phyloP scores from a whole-genome alignment of 2,888 invertebrate species.

The Aphrophora alni region DNA sequence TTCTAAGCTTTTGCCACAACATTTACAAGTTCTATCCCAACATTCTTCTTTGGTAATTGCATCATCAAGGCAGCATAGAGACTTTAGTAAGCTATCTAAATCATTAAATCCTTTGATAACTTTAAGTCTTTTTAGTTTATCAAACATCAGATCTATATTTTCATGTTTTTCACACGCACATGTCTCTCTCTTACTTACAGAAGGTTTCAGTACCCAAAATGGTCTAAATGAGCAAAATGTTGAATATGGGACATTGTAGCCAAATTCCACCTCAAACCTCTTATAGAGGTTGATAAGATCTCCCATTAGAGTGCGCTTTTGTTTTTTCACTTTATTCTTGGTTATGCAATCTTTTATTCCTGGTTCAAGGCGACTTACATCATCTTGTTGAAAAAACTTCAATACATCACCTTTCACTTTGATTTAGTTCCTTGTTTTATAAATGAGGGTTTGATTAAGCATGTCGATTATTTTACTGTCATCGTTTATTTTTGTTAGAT shows the following conservation, averaged over 20 bases:
- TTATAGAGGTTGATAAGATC: constrained; percentile 7
- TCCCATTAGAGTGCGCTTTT: constrained; percentile 11
- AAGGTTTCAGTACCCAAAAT: constrained; percentile 18
- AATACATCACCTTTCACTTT: constrained; percentile 21
- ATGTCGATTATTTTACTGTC: neutral
- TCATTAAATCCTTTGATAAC: no score
- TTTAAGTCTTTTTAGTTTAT: neutral
- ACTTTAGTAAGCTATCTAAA: neutral
- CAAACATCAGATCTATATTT: neutral
- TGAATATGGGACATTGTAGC: constrained; percentile 14
- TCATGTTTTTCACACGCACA: constrained; percentile 25
- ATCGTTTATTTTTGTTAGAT: constrained; percentile 1
- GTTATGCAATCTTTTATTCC: constrained; percentile 19
- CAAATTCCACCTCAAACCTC: constrained; percentile 22
- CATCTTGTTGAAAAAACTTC: constrained; percentile 27
- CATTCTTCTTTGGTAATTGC: neutral
- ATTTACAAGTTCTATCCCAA: neutral
- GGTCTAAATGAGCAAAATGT: constrained; percentile 22
- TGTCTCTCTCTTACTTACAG: constrained; percentile 8
- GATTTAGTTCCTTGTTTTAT: constrained; percentile 2
- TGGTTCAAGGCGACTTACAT: constrained; percentile 21
- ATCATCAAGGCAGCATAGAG: neutral
- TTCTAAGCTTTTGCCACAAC: neutral
- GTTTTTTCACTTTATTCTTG: constrained; percentile 15
- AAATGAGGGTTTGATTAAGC: no score